Base-by-base conservation (phyloP, 2,797 vertebrate species). In the Lemur catta region DNA sequence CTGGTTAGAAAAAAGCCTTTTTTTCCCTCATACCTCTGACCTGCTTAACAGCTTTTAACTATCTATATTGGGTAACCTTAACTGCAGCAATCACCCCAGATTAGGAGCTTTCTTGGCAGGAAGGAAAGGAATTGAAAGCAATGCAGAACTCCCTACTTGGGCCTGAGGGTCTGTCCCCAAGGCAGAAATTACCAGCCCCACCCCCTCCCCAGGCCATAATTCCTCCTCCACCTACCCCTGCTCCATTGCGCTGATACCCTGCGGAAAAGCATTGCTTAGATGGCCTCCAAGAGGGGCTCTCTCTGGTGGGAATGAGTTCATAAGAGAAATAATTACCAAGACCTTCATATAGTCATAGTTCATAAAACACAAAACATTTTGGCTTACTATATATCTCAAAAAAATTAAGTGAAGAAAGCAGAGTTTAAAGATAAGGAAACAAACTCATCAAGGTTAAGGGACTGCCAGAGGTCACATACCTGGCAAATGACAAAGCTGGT, bases 11-110 rank as follows among this genome's bases (percentile, higher is more conserved):
- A 69, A 90, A 80, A 24, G 7, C 35, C 50, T 81, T 61, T 50
- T 90, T 91, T 79, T 67, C 82, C 81, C 90, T 96, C 78, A 41
- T 86, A 80, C 84, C 94, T 97, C 92, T 94, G 85, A 84, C 90
- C 84, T 48, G 28, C 67, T 93, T 89, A 80, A 35, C 30, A 86
- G 84, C 61, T 74, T 94, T 93, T 46, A 63, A 67, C 88, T 17
- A 12, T 79, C 41, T 48, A 2, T 15, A 3, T 91, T 97, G 93
- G 61, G 96, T 85, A 95, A 98, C 86, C 76, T 46, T 92, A 92
- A 76, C 89, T 50, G 3, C 94, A 91, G 82, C 52, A 71, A 50
- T 91, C 81, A 76, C 59, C 63, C 78, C 71, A 41, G 43, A 89
- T 59, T 59, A 89, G 89, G 63, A 75, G 75, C 65, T 87, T 81